Evolutionary conservation across 1,140 invertebrate species (phyloP), one percentile per base, ranked within the genome.

Genomic region (Ephestia elutella): DNA sequence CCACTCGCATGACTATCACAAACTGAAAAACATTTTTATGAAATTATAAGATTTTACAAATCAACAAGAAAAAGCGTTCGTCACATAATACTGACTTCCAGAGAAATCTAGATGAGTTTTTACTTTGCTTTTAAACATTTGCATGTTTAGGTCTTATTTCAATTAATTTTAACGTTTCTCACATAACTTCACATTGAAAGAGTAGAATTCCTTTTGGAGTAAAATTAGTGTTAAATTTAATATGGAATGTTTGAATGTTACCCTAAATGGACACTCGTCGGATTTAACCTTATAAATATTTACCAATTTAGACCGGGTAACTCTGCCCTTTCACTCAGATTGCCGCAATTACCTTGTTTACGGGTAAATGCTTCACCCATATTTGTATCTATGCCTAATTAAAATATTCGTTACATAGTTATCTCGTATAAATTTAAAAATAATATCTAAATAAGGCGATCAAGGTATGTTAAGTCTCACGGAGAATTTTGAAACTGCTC

Each of bases 261-360:
- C 38, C 38, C 5, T 44, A 44, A 44, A 44, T 15, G 38, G 38
- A 8, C 0, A 0, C 2, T 44, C 5, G 38, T 44, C 15, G n/a
- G 13, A 44, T 4, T 44, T 44, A 15, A 17, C 38, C 38, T 44
- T 44, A 44, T 44, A 44, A 44, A 44, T 44, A 44, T 44, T n/a
- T 3, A 15, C 38, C 38, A 44, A 44, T 15, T 44, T 44, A 44
- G 38, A 44, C 15, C 38, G 15, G 15, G 38, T 44, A 15, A 44
- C 32, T 44, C 38, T 44, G 38, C 38, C 38, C 38, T 44, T 44
- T 44, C 38, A 44, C 38, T 44, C 10, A 44, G 30, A 44, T 44
- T 15, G 38, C 3, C 13, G 13, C 38, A 44, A 44, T 44, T 44
- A 44, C 10, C 15, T 5, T 44, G 38, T n/a, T 44, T 44, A 17